Percentiles rank a stretch among this genome's conserved stretches.
These are phyloP conservation scores for Picathartes gymnocephalus DNA, from an alignment of 2,113 vertebrate species.

Conservation along the genomic window DNA sequence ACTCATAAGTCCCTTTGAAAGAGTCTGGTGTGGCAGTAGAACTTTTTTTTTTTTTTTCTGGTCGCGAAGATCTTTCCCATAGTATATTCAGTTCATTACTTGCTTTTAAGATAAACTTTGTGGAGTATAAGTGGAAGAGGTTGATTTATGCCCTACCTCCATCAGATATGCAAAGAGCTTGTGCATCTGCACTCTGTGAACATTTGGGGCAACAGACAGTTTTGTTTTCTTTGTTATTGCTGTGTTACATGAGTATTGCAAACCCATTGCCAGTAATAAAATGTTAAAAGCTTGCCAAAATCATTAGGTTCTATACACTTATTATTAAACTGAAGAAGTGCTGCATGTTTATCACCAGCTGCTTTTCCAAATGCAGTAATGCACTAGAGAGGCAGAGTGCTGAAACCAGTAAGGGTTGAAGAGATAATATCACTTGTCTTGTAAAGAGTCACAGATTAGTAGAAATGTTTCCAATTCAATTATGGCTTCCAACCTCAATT, in stretches of 20 bases:
- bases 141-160: background rate
- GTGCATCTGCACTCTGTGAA: background rate
- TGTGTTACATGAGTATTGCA: background rate
- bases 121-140: background rate
- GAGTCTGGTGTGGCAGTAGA: background rate
- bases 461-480: conserved; percentile 12
- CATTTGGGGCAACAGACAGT: background rate
- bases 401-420: background rate
- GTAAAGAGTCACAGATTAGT: conserved; percentile 20
- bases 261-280: conserved; percentile 14
- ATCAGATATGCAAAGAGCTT: background rate
- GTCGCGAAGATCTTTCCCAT: background rate
- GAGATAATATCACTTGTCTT: background rate
- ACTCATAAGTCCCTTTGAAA: background rate
- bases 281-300: conserved; percentile 21
- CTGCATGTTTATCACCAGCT: conserved; percentile 42
- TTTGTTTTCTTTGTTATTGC: conserved; percentile 13
- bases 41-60: background rate
- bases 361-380: conserved; percentile 8
- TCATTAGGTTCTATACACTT: conserved; percentile 28
- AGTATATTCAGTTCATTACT: background rate
- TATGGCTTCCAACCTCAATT: conserved; percentile 30
- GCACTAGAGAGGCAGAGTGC: background rate
- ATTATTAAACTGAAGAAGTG: conserved; percentile 22
- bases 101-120: background rate